Conservation (phyloP, 1,140 invertebrate genomes). For the Zaprionus lachaisei region DNA sequence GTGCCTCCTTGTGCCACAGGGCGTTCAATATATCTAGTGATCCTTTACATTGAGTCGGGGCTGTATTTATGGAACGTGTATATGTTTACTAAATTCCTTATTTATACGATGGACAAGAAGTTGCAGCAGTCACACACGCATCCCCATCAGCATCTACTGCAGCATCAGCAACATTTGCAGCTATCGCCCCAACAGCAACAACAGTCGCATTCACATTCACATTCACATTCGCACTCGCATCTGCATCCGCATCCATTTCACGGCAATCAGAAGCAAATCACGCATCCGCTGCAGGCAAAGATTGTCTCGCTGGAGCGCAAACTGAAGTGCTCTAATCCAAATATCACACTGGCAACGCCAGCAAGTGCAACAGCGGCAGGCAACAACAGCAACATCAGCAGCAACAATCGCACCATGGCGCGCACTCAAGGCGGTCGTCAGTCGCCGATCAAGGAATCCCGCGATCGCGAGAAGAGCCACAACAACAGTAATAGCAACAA, state of each 20-base stretch:
- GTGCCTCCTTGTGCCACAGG: too few relatives aligned
- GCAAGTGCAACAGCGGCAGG: background rate
- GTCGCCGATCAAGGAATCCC: background rate
- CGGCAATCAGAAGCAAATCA: slow-evolving; percentile 7
- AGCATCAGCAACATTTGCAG: background rate
- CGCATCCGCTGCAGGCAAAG: slow-evolving; percentile 30
- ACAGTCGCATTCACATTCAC: background rate
- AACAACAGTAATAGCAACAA: slow-evolving; percentile 5
- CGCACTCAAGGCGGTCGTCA: background rate
- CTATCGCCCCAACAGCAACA: slow-evolving; percentile 24
- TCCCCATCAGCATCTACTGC: background rate
- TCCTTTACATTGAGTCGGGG: background rate
- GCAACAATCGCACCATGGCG: background rate
- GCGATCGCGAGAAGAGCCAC: background rate
- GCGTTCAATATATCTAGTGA: background rate
- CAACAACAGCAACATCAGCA: background rate
- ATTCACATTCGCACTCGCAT: background rate
- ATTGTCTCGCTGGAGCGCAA: slow-evolving; percentile 24
- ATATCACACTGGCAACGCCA: background rate
- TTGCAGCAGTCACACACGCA: slow-evolving; percentile 24
- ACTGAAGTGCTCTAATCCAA: slow-evolving; percentile 12
- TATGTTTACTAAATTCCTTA: slow-evolving; percentile 55
- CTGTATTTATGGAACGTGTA: slow-evolving; percentile 54
- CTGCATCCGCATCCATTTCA: slow-evolving; percentile 20
- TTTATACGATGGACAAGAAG: slow-evolving; percentile 66